These are phyloP conservation scores for Synergus japonicus DNA, from an alignment of 2,888 invertebrate species.

Conservation along the genomic window DNA sequence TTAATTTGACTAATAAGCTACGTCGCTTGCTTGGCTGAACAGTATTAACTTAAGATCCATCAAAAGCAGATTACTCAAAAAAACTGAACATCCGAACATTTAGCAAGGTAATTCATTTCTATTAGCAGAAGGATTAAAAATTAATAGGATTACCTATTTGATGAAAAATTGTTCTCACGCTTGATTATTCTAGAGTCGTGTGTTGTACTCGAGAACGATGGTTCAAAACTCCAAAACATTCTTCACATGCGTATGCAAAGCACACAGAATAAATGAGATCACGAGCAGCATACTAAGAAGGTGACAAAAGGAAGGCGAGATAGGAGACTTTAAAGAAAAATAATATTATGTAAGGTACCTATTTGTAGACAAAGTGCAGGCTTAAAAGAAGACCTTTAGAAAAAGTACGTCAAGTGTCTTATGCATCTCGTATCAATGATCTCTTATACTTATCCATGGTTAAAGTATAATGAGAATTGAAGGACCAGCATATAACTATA, in stretches of 20 bases:
- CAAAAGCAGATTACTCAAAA: not conserved
- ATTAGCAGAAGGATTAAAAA: not conserved
- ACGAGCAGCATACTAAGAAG: slow-evolving; percentile 31
- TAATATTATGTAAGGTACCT: slow-evolving; percentile 9
- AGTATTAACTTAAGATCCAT: not conserved
- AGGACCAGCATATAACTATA: not conserved
- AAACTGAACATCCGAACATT: not conserved
- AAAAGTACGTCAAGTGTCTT: not conserved
- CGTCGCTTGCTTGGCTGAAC: slow-evolving; percentile 8
- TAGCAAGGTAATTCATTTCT: not conserved
- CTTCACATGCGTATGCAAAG: slow-evolving; percentile 35
- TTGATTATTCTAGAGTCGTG: slow-evolving; percentile 18
- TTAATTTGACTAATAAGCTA: slow-evolving; percentile 27
- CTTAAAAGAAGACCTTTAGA: slow-evolving; percentile 11
- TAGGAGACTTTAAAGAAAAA: not conserved
- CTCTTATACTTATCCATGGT: not conserved
- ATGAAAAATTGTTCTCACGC: slow-evolving; percentile 19
- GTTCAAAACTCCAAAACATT: slow-evolving; percentile 25
- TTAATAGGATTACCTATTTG: not conserved
- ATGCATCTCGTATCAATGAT: not conserved
- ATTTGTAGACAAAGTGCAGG: not conserved
- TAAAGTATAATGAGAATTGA: slow-evolving; percentile 12
- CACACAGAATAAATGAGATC: slow-evolving; percentile 22
- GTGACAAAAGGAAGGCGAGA: slow-evolving; percentile 7
- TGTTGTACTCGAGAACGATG: slow-evolving; percentile 24